Base-by-base conservation (phyloP, 2,113 vertebrate species). In the Rhinogobius similis region DNA sequence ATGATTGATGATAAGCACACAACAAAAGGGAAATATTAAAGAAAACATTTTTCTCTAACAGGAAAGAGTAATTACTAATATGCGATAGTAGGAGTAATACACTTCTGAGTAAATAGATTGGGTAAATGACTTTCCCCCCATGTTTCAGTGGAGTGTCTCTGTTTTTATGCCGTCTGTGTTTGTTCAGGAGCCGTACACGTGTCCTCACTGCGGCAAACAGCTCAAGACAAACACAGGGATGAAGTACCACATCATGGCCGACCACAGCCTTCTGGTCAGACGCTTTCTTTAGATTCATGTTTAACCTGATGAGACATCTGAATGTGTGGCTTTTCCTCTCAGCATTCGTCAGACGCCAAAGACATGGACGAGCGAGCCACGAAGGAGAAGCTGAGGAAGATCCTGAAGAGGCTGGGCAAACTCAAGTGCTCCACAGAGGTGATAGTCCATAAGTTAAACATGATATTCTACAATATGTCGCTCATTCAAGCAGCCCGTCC, bases 231-330 rank as follows among this genome's bases (percentile, higher is more conserved):
- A 94, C 62, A 95, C 95, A 27, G 97, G 96, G 73, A 98, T 98
- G 95, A 98, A 97, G 85, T 98, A 98, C 79, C 96, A 98, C 18
- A 86, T 98, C 88, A 97, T 98, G 96, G 97, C 97, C 27, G 96
- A 98, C 77, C 97, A 98, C 83, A 97, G 94, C 76, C 94, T 94
- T 68, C 87, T 96, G 95, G 97, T 98, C 90, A 90, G 77, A 38
- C 5, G 1, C 29, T 32, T 3, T 36, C 1, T 36, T 36, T 5
- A 8, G 32, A 36, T 36, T 36, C 3, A 7, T 5, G 5, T 36
- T 36, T 36, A 8, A 7, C 32, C 32, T 36, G 32, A 29, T n/a
- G n/a, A 48, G 5, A n/a, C 46, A 5, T 48, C 1, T 48, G 10
- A 48, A 48, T 8, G 26, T 26, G 24, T 27, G 68, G 20, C 79